Evolutionary conservation across 92 coral and sea anemone species (phyloP).

Genomic region (Muricea muricata): DNA sequence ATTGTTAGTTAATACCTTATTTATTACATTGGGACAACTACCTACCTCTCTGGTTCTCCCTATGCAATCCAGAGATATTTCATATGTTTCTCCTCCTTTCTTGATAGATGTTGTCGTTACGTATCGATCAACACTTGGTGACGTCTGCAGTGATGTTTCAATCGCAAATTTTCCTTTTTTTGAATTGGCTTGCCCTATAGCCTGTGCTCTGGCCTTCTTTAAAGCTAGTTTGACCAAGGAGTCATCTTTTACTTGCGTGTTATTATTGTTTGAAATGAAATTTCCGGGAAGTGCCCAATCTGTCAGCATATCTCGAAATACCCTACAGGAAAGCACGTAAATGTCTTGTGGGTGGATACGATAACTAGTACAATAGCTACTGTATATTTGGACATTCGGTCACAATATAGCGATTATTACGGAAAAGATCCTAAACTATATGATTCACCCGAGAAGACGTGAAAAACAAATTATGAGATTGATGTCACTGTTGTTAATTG

Average conservation of each 20-base stretch:
- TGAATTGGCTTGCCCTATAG: constrained; percentile 8
- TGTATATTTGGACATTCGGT: no score
- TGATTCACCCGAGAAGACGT: no score
- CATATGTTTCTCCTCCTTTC: constrained; percentile 28
- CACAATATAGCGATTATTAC: no score
- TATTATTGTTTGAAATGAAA: constrained; percentile 5
- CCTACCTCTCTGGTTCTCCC: constrained; percentile 46
- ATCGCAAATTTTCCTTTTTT: constrained; percentile 42
- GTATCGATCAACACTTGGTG: not conserved
- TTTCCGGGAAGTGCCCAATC: constrained; percentile 54
- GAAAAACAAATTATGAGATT: no score
- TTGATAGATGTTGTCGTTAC: constrained; percentile 40
- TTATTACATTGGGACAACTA: no score
- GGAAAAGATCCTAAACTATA: no score
- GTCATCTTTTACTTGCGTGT: constrained; percentile 47
- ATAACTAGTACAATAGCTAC: no score
- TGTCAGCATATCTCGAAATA: constrained; percentile 80
- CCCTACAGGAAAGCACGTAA: constrained; percentile 61
- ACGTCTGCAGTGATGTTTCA: constrained; percentile 8
- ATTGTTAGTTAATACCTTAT: no score
- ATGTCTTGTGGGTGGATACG: no score
- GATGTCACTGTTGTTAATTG: no score
- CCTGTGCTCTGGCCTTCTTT: constrained; percentile 55
- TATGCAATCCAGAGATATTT: constrained; percentile 35
- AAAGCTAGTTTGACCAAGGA: constrained; percentile 57